phyloP scores from a whole-genome alignment of 2,797 vertebrate species.

The Lerista edwardsae region DNA sequence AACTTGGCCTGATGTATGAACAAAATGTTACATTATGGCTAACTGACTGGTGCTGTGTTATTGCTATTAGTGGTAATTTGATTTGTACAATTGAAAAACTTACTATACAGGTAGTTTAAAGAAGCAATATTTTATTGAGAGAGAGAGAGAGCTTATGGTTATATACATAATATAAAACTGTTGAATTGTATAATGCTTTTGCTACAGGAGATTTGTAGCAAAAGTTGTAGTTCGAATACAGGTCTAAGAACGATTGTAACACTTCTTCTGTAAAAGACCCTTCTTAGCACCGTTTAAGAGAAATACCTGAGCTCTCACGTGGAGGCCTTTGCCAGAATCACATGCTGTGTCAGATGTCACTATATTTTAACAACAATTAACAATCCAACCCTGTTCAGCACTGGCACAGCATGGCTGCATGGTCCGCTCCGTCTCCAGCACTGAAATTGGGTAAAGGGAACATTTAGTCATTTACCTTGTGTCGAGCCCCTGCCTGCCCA shows the following conservation, averaged over 20 bases:
- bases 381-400: no score
- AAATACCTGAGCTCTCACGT: rapidly evolving
- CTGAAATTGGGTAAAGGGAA: no score
- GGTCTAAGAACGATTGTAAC: neutral
- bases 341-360: neutral
- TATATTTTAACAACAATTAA: neutral
- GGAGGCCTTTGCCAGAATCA: constrained; percentile 5
- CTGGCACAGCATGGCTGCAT: no score
- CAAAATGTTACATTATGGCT: neutral
- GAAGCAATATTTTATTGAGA: no score
- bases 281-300: neutral
- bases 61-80: neutral
- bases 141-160: neutral
- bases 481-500: no score
- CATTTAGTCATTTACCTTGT: no score
- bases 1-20: neutral
- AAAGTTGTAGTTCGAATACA: neutral
- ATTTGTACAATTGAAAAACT: neutral
- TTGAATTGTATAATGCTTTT: neutral
- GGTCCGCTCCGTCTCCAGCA: no score
- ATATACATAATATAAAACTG: neutral
- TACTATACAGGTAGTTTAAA: neutral
- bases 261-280: neutral
- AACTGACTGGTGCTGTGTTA: neutral
- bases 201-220: neutral